phyloP scores from a whole-genome alignment of 2,113 vertebrate genomes.

The Myanophis thanlyinensis region DNA sequence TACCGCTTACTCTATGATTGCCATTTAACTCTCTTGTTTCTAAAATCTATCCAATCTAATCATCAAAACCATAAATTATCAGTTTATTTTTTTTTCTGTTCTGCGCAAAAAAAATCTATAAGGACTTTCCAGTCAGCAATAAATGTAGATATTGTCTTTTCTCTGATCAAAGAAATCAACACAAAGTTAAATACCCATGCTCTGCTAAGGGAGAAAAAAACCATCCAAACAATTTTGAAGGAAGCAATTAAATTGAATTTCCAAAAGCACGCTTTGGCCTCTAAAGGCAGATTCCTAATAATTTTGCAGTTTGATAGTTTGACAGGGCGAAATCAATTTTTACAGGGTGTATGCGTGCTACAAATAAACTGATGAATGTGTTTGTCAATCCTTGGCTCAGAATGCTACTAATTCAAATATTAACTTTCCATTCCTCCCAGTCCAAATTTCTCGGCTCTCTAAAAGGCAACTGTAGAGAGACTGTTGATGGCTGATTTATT shows the following conservation, averaged over 20 bases:
- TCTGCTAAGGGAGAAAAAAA: constrained; percentile 13
- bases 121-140: background rate
- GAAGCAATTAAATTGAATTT: constrained; percentile 39
- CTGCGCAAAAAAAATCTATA: background rate
- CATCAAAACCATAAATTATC: background rate
- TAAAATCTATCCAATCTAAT: background rate
- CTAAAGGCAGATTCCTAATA: constrained; percentile 3
- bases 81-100: background rate
- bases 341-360: constrained; percentile 6
- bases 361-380: constrained; percentile 25
- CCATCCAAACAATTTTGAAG: constrained; percentile 30
- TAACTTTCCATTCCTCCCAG: background rate
- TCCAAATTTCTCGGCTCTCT: rapidly evolving
- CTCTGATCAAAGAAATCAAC: background rate
- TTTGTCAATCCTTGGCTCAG: constrained; percentile 21
- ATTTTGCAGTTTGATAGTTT: constrained; percentile 41
- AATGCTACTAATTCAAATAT: background rate
- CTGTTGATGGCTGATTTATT: constrained; percentile 28
- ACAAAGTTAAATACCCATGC: constrained; percentile 9
- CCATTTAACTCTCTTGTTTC: background rate
- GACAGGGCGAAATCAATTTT: constrained; percentile 38
- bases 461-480: background rate
- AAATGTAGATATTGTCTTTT: constrained; percentile 2
- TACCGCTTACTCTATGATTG: background rate
- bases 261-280: constrained; percentile 5